These are phyloP conservation scores for Alloscopus bannaensis DNA, from an alignment of 2,888 invertebrate genomes.

Conservation along the genomic window DNA sequence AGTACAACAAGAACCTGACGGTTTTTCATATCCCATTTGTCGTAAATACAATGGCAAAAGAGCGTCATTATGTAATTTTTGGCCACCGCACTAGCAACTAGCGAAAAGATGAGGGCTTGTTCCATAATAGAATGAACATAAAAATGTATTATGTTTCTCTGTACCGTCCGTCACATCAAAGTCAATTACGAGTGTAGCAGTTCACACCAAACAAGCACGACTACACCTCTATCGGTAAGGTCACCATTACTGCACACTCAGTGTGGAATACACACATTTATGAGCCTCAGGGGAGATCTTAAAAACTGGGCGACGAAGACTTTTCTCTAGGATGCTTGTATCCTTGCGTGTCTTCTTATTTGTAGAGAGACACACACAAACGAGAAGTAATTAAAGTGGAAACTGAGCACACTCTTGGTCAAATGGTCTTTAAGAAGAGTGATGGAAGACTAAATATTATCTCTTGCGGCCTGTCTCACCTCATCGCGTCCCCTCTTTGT, in stretches of 20 bases:
- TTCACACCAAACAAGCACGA: not conserved
- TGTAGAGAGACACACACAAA: not conserved
- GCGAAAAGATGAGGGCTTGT: too few species aligned
- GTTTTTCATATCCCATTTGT: too few species aligned
- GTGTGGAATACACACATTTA: slow-evolving; percentile 11
- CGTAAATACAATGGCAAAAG: too few species aligned
- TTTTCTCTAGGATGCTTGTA: too few species aligned
- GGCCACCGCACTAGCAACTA: too few species aligned
- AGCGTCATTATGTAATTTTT: too few species aligned
- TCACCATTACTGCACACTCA: too few species aligned
- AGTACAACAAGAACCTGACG: too few species aligned
- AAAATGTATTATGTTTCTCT: not conserved
- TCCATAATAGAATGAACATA: too few species aligned
- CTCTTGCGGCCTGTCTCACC: too few species aligned
- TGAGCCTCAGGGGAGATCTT: slow-evolving; percentile 27
- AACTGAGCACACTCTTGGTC: slow-evolving; percentile 13
- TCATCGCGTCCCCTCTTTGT: too few species aligned
- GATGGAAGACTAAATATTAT: not conserved
- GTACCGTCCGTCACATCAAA: not conserved
- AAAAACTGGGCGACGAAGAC: slow-evolving; percentile 31
- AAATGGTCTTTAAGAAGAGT: slow-evolving; percentile 16
- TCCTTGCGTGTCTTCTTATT: not conserved
- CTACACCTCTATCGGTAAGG: not conserved
- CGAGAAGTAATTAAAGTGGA: slow-evolving; percentile 31
- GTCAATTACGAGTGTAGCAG: not conserved